Percentiles rank a stretch among this genome's conserved stretches.
Conservation (phyloP, 2,797 vertebrate genomes). For the Sebastes ruberrimus region DNA sequence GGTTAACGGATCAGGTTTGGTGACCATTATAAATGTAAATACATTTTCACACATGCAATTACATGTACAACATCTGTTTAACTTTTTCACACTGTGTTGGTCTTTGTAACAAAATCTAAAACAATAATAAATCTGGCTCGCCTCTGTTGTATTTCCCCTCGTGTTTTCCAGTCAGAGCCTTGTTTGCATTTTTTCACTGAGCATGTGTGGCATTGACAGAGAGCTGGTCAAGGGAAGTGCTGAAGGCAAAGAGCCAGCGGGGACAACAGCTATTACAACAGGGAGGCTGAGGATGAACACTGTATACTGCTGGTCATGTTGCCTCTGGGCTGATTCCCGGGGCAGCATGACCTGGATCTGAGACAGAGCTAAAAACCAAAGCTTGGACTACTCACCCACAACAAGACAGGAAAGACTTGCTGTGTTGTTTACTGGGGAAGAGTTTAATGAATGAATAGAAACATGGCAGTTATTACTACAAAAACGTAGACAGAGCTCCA, state of each 20-base stretch:
- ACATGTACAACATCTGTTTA: not conserved
- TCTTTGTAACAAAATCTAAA: slow-evolving; percentile 1
- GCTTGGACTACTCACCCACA: slow-evolving; percentile 62
- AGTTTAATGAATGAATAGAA: slow-evolving; percentile 26
- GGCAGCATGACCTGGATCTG: slow-evolving; percentile 76
- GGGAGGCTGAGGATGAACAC: slow-evolving; percentile 74
- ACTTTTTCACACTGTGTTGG: not conserved
- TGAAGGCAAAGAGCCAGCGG: slow-evolving; percentile 68
- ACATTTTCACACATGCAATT: not conserved
- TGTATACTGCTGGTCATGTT: slow-evolving; percentile 67
- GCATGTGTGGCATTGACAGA: slow-evolving; percentile 63
- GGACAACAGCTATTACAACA: slow-evolving; percentile 74
- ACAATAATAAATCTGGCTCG: not conserved
- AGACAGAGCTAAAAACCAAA: slow-evolving; percentile 56
- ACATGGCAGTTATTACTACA: not conserved
- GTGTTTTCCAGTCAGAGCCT: slow-evolving; percentile 32
- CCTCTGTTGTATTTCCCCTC: not conserved
- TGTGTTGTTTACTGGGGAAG: slow-evolving; percentile 34
- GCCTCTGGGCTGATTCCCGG: slow-evolving; percentile 64
- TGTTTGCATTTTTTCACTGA: slow-evolving; percentile 73
- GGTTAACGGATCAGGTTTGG: not conserved
- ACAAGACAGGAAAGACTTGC: slow-evolving; percentile 40
- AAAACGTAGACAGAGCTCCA: not conserved
- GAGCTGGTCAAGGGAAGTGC: slow-evolving; percentile 64
- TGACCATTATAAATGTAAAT: not conserved